phyloP scores from a whole-genome alignment of 2,113 vertebrate species.

The Nerophis lumbriciformis region DNA sequence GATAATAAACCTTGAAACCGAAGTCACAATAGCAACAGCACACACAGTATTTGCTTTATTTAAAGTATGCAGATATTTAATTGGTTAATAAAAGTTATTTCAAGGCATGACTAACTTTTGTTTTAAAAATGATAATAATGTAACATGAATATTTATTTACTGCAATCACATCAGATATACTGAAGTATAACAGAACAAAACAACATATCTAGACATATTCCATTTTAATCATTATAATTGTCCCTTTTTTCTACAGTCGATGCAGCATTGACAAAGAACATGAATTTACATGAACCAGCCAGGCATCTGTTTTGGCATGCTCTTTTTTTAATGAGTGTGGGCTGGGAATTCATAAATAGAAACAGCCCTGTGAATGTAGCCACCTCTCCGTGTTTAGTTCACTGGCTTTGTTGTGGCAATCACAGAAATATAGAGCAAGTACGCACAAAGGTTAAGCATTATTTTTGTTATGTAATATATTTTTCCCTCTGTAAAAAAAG shows the following conservation, averaged over 20 bases:
- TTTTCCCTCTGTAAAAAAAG: background rate
- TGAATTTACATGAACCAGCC: constrained; percentile 53
- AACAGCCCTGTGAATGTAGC: constrained; percentile 31
- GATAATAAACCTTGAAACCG: no score
- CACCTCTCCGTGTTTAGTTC: constrained; percentile 9
- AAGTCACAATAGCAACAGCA: no score
- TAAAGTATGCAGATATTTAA: no score
- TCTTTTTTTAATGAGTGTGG: constrained; percentile 50
- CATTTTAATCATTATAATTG: constrained; percentile 8
- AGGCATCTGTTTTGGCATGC: constrained; percentile 45
- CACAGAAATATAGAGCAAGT: constrained; percentile 21
- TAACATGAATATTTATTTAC: no score
- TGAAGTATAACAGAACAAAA: no score
- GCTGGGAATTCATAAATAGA: constrained; percentile 51
- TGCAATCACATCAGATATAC: no score
- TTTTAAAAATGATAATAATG: no score
- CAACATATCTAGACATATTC: no score
- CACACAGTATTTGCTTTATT: no score
- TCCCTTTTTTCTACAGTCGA: constrained; percentile 18
- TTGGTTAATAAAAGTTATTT: no score
- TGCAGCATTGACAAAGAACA: constrained; percentile 24
- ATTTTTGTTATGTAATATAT: constrained; percentile 32
- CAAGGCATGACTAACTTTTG: no score
- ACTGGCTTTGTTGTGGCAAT: constrained; percentile 33
- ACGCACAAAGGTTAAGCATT: constrained; percentile 14